Percentiles rank a stretch among this genome's conserved stretches.
Conservation (phyloP, 2,113 vertebrate genomes). For the Nothobranchius furzeri region DNA sequence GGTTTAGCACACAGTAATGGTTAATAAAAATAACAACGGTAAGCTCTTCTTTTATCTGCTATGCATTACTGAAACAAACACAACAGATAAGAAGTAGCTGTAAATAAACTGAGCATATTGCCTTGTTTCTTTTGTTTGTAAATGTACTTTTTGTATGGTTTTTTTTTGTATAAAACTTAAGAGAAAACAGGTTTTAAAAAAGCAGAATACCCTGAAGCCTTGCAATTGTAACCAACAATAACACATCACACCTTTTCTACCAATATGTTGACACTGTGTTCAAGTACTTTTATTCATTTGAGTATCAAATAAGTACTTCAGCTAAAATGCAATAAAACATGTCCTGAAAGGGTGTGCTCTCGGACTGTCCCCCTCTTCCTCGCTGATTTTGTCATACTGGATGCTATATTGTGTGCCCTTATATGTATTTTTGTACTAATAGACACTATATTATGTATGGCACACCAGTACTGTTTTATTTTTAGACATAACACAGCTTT, state of each 20-base stretch:
- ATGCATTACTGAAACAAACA: slow-evolving; percentile 81
- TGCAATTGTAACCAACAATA: slow-evolving; percentile 91
- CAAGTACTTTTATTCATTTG: slow-evolving; percentile 88
- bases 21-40: slow-evolving; percentile 63
- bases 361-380: slow-evolving; percentile 82
- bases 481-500: slow-evolving; percentile 91
- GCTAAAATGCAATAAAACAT: slow-evolving; percentile 86
- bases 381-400: slow-evolving; percentile 93
- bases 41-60: slow-evolving; percentile 83
- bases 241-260: slow-evolving; percentile 91
- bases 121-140: slow-evolving; percentile 97
- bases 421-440: slow-evolving; percentile 99
- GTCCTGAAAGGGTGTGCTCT: slow-evolving; percentile 84
- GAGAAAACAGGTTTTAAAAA: slow-evolving; percentile 78
- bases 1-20: slow-evolving; percentile 69
- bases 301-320: slow-evolving; percentile 81
- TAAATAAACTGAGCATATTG: slow-evolving; percentile 95
- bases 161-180: slow-evolving; percentile 95
- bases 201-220: slow-evolving; percentile 90
- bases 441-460: slow-evolving; percentile 96
- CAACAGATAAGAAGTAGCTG: slow-evolving; percentile 83
- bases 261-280: slow-evolving; percentile 76
- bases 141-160: slow-evolving; percentile 98
- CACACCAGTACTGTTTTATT: slow-evolving; percentile 94
- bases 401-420: slow-evolving; percentile 96